Conservation (phyloP, 2,797 vertebrate species). For the Sebastes oblongus region DNA sequence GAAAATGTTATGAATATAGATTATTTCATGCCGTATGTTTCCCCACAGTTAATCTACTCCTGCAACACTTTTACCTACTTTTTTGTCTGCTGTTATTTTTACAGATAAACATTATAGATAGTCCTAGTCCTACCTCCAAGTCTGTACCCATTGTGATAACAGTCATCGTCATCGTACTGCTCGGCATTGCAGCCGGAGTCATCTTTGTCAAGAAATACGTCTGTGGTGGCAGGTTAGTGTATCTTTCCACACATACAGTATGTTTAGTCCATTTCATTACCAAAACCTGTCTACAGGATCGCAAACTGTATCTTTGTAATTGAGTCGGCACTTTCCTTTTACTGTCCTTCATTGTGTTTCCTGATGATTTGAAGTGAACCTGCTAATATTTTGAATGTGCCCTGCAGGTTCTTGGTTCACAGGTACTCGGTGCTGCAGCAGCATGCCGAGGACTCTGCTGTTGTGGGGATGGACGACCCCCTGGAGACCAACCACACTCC, state of each 20-base stretch:
- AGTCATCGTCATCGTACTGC: conserved; percentile 83
- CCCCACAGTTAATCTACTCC: not conserved
- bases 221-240: conserved; percentile 91
- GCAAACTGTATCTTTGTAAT: not conserved
- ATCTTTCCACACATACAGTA: not conserved
- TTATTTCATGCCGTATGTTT: not conserved
- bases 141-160: conserved; percentile 83
- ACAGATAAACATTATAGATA: conserved; percentile 46
- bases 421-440: conserved; percentile 92
- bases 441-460: conserved; percentile 85
- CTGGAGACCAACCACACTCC: conserved; percentile 75
- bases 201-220: conserved; percentile 93
- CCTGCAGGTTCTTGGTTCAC: conserved; percentile 91
- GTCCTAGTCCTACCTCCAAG: conserved; percentile 68
- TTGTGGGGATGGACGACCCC: conserved; percentile 83
- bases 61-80: not conserved
- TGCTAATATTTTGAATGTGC: conserved; percentile 4
- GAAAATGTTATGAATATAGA: not conserved
- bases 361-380: not conserved
- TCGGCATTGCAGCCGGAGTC: conserved; percentile 80
- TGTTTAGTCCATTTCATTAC: not conserved
- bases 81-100: conserved; percentile 6
- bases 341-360: not conserved
- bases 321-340: not conserved
- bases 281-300: not conserved